A percentile compares a stretch with the other conserved stretches of the same genome.
phyloP scores from a whole-genome alignment of 2,113 vertebrate genomes.

The Vulpes lagopus region DNA sequence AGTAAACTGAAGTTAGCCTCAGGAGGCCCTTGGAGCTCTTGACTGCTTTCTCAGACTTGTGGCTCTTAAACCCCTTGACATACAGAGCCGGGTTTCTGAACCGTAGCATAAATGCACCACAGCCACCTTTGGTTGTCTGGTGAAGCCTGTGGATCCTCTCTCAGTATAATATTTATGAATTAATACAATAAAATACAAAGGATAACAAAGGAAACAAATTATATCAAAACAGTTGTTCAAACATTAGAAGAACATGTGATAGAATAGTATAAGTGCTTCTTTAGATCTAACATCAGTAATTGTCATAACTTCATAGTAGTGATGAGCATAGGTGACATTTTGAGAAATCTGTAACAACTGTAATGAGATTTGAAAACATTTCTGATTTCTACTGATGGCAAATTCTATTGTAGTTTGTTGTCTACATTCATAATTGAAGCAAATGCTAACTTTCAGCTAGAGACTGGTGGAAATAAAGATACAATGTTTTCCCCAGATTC shows the following conservation, averaged over 20 bases:
- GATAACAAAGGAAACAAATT: background rate
- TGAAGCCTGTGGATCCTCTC: background rate
- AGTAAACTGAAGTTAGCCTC: background rate
- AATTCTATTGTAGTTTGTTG: background rate
- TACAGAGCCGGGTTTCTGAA: background rate
- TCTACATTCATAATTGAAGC: background rate
- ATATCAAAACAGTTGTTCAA: background rate
- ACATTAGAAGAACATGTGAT: background rate
- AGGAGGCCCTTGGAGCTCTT: background rate
- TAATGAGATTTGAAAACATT: background rate
- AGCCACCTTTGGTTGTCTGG: background rate
- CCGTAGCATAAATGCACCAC: rapidly evolving
- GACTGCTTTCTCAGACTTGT: background rate
- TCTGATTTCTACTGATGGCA: background rate
- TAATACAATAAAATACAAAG: background rate
- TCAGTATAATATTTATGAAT: background rate
- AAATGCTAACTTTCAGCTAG: background rate
- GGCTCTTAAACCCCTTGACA: background rate
- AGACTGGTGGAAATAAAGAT: background rate
- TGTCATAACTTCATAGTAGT: background rate
- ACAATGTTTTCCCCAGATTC: background rate
- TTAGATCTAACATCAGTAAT: background rate
- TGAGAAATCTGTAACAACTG: background rate
- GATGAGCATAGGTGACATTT: background rate
- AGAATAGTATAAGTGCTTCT: background rate